phyloP scores from a whole-genome alignment of 2,797 vertebrate species.

The Coendou prehensilis region DNA sequence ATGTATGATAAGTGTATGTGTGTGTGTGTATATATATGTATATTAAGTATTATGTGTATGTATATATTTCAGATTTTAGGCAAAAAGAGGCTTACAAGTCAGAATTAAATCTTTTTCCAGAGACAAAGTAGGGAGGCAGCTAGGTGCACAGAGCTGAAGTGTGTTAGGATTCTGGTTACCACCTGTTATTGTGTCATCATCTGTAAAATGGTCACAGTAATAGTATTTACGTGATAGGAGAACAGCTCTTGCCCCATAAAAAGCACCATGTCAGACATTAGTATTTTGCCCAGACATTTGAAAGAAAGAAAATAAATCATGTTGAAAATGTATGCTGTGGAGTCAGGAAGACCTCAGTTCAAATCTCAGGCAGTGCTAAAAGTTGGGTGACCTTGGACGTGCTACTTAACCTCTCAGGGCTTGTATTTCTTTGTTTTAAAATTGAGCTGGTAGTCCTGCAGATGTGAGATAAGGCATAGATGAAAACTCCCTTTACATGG shows the following conservation, averaged over 20 bases:
- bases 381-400: neutral
- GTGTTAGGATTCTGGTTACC: neutral
- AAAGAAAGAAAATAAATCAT: conserved; percentile 21
- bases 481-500: neutral
- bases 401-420: neutral
- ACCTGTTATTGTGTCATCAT: neutral
- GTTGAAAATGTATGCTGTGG: neutral
- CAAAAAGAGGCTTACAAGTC: neutral
- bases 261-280: neutral
- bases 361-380: neutral
- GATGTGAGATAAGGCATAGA: neutral
- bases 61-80: neutral
- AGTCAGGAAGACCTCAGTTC: neutral
- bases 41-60: neutral
- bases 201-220: neutral
- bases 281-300: neutral
- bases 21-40: neutral
- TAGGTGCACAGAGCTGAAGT: neutral
- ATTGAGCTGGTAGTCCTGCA: neutral
- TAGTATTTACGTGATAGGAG: neutral
- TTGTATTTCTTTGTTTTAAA: neutral
- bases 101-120: conserved; percentile 2
- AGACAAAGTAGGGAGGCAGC: neutral
- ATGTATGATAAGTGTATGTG: neutral
- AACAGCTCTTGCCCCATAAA: neutral